A percentile compares a stretch with the other conserved stretches of the same genome.
phyloP scores from a whole-genome alignment of 2,113 vertebrate species.

The Phasianus colchicus region DNA sequence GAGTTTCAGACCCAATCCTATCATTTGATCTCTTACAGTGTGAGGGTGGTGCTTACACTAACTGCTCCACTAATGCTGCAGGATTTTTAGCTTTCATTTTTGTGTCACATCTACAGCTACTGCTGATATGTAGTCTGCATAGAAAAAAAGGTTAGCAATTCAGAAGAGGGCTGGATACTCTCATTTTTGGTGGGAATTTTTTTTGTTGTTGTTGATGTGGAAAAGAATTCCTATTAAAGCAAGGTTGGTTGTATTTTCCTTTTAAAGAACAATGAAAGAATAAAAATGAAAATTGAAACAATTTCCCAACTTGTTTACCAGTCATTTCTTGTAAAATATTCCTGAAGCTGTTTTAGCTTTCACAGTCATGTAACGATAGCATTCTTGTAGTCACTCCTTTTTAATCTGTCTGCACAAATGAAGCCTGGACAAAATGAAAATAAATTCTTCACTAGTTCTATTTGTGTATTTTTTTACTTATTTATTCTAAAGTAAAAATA shows the following conservation, averaged over 20 bases:
- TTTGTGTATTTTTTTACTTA: neutral
- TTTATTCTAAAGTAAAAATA: neutral
- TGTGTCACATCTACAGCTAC: neutral
- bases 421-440: neutral
- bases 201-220: neutral
- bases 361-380: neutral
- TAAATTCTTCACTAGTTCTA: neutral
- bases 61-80: neutral
- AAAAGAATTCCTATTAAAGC: neutral
- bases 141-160: neutral
- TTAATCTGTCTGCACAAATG: neutral
- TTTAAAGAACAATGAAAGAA: neutral
- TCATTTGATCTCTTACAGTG: rapidly evolving
- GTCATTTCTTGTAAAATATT: neutral
- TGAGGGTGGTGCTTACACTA: neutral
- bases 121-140: neutral
- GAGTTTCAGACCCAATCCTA: neutral
- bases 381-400: neutral
- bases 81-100: neutral
- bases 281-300: neutral
- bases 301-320: neutral
- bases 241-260: neutral
- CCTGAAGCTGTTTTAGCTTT: neutral
- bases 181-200: neutral
- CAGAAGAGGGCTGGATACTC: neutral